Conservation (phyloP, 2,113 vertebrate species). For the Turnix velox region DNA sequence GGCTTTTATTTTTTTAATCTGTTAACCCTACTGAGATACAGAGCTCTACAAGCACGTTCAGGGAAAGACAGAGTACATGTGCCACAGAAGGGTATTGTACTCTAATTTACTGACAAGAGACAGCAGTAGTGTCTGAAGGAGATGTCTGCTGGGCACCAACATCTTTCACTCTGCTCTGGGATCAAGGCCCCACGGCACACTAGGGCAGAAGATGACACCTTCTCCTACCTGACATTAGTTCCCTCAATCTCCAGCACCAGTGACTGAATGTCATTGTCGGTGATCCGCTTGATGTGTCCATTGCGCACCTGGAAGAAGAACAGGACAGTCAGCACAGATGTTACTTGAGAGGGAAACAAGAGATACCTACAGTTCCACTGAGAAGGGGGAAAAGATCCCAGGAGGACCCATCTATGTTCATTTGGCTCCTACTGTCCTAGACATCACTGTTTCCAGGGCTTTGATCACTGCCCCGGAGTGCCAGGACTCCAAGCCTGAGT, state of each 20-base stretch:
- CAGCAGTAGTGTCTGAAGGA: not conserved
- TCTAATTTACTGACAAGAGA: not conserved
- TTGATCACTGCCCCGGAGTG: not conserved
- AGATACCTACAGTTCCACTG: not conserved
- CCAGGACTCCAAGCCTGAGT: not conserved
- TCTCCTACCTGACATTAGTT: constrained; percentile 87
- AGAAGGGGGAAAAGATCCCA: not conserved
- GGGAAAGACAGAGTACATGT: not conserved
- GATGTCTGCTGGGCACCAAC: not conserved
- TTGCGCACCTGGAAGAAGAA: constrained; percentile 83
- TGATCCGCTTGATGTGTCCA: constrained; percentile 93
- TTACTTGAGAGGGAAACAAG: not conserved
- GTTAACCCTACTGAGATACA: not conserved
- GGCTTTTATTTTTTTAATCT: not conserved
- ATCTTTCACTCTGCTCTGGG: not conserved
- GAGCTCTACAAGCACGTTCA: not conserved
- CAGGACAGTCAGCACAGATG: not conserved
- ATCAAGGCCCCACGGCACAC: not conserved
- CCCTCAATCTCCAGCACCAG: constrained; percentile 93
- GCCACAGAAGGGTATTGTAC: not conserved
- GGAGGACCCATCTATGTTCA: not conserved
- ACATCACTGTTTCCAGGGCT: not conserved
- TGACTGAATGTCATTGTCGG: constrained; percentile 95
- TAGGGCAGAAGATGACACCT: not conserved
- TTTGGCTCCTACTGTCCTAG: not conserved